Percentiles rank a stretch among this genome's conserved stretches.
Conservation (phyloP, 2,113 vertebrate genomes). For the Pavo muticus region DNA sequence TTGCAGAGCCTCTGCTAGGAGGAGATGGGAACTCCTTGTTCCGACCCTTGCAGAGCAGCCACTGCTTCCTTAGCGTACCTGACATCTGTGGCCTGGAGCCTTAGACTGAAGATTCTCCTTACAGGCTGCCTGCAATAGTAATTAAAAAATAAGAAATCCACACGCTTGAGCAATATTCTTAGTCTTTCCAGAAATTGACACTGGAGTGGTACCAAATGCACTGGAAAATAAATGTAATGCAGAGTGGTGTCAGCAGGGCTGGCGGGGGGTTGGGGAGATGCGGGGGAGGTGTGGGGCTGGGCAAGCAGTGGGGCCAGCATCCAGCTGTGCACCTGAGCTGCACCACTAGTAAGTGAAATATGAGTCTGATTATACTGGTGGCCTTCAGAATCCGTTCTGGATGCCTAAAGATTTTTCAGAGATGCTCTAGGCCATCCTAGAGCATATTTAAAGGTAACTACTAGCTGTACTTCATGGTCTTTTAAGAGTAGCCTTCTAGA, state of each 20-base stretch:
- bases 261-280: neutral
- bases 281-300: neutral
- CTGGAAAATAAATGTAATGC: neutral
- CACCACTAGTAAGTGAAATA: neutral
- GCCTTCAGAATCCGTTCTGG: neutral
- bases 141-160: neutral
- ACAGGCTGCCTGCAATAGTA: neutral
- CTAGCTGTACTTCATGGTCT: neutral
- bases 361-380: neutral
- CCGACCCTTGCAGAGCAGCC: neutral
- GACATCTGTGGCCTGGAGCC: rapidly evolving
- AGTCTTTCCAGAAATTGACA: neutral
- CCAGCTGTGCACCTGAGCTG: neutral
- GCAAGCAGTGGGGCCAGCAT: neutral
- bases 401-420: neutral
- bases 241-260: neutral
- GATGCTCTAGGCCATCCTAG: neutral
- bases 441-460: neutral
- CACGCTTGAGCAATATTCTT: neutral
- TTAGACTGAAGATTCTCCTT: neutral
- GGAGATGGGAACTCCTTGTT: neutral
- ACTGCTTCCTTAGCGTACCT: neutral
- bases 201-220: neutral
- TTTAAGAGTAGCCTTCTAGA: neutral
- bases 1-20: neutral